phyloP scores from a whole-genome alignment of 2,797 vertebrate species.

The Lithobates pipiens region DNA sequence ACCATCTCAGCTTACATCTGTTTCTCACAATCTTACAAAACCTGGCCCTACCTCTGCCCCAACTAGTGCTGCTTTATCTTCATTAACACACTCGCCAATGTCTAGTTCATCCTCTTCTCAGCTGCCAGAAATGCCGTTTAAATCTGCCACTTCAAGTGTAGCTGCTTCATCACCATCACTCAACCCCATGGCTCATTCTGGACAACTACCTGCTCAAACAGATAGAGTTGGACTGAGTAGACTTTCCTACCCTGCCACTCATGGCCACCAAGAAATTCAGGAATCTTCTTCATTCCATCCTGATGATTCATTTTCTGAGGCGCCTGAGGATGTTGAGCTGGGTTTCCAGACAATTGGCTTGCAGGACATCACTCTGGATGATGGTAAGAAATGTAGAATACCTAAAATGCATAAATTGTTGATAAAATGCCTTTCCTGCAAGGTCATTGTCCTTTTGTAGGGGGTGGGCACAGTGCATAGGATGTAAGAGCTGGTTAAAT shows the following conservation, averaged over 20 bases:
- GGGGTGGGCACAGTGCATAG: too few species aligned
- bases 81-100: slow-evolving; percentile 86
- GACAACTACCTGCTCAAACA: slow-evolving; percentile 81
- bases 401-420: too few species aligned
- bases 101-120: slow-evolving; percentile 93
- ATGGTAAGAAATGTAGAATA: slow-evolving; percentile 82
- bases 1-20: slow-evolving; percentile 84
- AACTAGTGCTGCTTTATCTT: slow-evolving; percentile 81
- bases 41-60: slow-evolving; percentile 85
- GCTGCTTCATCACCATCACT: slow-evolving; percentile 82
- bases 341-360: slow-evolving; percentile 94
- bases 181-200: slow-evolving; percentile 79
- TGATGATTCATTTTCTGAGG: slow-evolving; percentile 84
- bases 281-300: slow-evolving; percentile 83
- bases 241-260: slow-evolving; percentile 76
- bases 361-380: slow-evolving; percentile 98
- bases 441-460: too few species aligned
- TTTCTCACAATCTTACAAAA: slow-evolving; percentile 84
- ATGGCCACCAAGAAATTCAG: slow-evolving; percentile 82
- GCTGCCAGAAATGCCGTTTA: slow-evolving; percentile 89
- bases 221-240: slow-evolving; percentile 81
- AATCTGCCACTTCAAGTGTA: slow-evolving; percentile 81
- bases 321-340: slow-evolving; percentile 91
- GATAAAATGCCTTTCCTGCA: too few species aligned
- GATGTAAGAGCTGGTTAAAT: too few species aligned